A percentile compares a stretch with the other conserved stretches of the same genome.
Conservation (phyloP, 2,888 invertebrate species). For the Philereme transversata region DNA sequence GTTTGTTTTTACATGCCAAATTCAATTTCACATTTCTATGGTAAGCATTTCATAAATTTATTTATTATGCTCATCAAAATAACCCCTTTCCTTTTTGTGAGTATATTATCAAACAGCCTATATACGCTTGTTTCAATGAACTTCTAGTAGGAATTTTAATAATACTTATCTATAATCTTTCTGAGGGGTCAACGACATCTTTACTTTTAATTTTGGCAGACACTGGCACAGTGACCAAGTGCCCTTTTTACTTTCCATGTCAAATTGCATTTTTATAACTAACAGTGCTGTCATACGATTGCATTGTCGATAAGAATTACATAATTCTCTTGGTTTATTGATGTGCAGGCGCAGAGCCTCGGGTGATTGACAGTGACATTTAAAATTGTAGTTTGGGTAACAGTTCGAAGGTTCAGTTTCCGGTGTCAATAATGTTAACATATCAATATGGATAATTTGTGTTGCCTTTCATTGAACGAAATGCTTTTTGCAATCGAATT, state of each 20-base stretch:
- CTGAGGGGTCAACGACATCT: not conserved
- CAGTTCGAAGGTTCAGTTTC: slow-evolving; percentile 40
- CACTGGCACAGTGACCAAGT: slow-evolving; percentile 19
- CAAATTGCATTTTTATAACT: slow-evolving; percentile 25
- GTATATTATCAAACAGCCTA: no score
- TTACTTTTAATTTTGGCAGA: slow-evolving; percentile 6
- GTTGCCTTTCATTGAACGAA: slow-evolving; percentile 4
- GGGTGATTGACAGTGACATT: slow-evolving; percentile 52
- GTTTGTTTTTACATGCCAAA: no score
- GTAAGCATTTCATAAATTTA: no score
- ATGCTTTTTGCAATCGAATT: slow-evolving; percentile 8
- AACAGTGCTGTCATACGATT: slow-evolving; percentile 22
- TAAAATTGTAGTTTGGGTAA: slow-evolving; percentile 41
- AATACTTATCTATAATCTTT: not conserved
- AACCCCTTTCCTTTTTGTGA: no score
- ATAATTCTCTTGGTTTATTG: slow-evolving; percentile 18
- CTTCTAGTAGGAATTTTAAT: no score
- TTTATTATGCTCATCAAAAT: no score
- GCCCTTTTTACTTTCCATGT: slow-evolving; percentile 24
- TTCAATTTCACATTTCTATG: no score
- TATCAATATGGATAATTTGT: slow-evolving; percentile 6
- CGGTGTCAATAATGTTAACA: slow-evolving; percentile 16
- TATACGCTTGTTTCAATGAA: no score
- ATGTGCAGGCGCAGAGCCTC: slow-evolving; percentile 4
- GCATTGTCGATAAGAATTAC: slow-evolving; percentile 25